Evolutionary conservation across 2,888 invertebrate genomes (phyloP), one percentile per base, ranked within the genome.

Genomic region (Marronus borbonicus): DNA sequence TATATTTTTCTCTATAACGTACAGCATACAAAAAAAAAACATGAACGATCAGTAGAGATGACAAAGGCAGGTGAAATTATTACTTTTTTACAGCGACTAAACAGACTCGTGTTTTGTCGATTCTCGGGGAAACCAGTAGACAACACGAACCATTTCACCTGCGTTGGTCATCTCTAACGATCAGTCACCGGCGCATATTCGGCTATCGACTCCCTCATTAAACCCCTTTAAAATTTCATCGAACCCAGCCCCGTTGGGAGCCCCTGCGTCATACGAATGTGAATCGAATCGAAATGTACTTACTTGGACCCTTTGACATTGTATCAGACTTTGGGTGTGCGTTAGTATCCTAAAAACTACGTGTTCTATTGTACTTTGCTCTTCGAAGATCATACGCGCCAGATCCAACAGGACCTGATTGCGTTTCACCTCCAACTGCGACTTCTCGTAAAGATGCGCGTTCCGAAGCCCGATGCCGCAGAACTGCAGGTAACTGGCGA

Each of bases 311-410:
- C 98, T 92, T 89, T 97, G 96, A 90, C 98, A 98, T 89, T 97
- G 95, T 84, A 98, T 96, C 82, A 98, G 91, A 84, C 97, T 97
- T 89, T 97, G 97, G 83, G 97, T 97, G 89, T 98, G 98, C 78
- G 97, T 94, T 86, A 98, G 90, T 89, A 98, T 98, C 89, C 97
- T 93, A 85, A 96, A 93, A 80, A 98, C 97, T 92, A 98, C 96
- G 89, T 96, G 97, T 87, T 98, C 98, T 85, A 98, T 96, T 85
- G 97, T 98, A 89, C 96, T 97, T 89, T 98, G 98, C 89, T 98
- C 98, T 88, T 97, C 97, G 88, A 98, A 98, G 85, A 98, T 96
- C 94, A 98, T 97, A 85, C 97, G 91, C n/a, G 98, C 98, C 87
- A 98, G 90, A 89, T 97, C 97, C 83, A 98, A 90, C 78, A 98